Base-by-base conservation (phyloP, 2,113 vertebrate genomes). In the Forbesichthys papilliferus region DNA sequence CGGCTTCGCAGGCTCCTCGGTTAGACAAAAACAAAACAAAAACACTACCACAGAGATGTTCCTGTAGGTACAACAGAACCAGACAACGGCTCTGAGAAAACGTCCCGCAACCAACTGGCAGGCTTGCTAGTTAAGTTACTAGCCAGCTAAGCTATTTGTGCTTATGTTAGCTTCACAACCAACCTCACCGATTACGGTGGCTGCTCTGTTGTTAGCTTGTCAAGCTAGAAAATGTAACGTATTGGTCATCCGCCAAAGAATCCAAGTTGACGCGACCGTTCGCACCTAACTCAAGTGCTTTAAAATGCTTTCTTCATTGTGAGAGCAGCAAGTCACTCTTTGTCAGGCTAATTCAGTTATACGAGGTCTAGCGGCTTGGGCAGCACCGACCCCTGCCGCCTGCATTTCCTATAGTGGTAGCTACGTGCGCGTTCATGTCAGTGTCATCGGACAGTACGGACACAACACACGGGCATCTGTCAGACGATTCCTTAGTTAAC, bases 321-420 rank as follows among this genome's bases (percentile, higher is more conserved):
- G 33, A 58, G 16, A 7, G n/a, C 46, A 18, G 52, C 48, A 9
- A 0, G 1, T 51, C 9, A 56, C 66, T 67, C 46, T 75, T 76
- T 78, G 42, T 69, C 84, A 16, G 16, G 16, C 47, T 34, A 61
- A 71, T 77, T 65, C 69, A 33, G 33, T 14, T 61, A 14, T 64
- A 47, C 34, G 7, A 42, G 34, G 49, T 66, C 52, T 12, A 42
- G 62, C 73, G 20, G 67, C 65, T 55, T n/a, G n/a, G 61, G 16
- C 1, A 75, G 81, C 82, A 80, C 75, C 78, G 72, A 70, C 54
- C 63, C 66, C 75, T 69, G 64, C 78, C 80, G 72, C 67, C 87
- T 61, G 83, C 81, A 90, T 89, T 92, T 92, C 91, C 92, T 88
- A 89, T 46, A 27, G 84, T 93, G 91, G 92, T 91, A 93, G 90